Percentiles rank a stretch among this genome's conserved stretches.
Conservation (phyloP, 2,113 vertebrate species). For the Oplegnathus fasciatus region DNA sequence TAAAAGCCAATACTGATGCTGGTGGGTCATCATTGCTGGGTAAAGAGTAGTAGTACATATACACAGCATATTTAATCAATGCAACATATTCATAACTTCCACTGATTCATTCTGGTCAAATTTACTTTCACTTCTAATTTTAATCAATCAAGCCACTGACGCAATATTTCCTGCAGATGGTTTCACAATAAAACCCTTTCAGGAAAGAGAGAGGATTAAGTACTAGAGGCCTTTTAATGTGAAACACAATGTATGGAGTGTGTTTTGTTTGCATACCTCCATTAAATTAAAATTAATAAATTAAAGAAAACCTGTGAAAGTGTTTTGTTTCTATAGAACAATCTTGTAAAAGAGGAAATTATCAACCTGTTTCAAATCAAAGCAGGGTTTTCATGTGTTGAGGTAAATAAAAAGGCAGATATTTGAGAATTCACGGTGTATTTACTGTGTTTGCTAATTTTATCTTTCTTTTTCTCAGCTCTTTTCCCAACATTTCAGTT, state of each 20-base stretch:
- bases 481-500: slow-evolving; percentile 39
- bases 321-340: neutral
- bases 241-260: neutral
- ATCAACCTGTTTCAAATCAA: neutral
- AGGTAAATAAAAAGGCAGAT: neutral
- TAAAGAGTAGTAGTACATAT: neutral
- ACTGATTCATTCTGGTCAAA: neutral
- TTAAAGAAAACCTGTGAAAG: no score
- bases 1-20: slow-evolving; percentile 8
- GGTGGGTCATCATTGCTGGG: neutral
- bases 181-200: neutral
- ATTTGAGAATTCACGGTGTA: slow-evolving; percentile 53
- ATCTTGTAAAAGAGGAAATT: neutral
- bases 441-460: slow-evolving; percentile 27
- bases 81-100: neutral
- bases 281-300: no score
- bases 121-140: neutral
- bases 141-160: no score
- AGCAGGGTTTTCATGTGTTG: neutral
- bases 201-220: neutral
- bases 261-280: neutral
- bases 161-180: neutral
- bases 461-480: slow-evolving; percentile 32
- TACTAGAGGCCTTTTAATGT: neutral
- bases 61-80: neutral